Conservation (phyloP, 2,888 invertebrate species). For the Pseudococcus longispinus region DNA sequence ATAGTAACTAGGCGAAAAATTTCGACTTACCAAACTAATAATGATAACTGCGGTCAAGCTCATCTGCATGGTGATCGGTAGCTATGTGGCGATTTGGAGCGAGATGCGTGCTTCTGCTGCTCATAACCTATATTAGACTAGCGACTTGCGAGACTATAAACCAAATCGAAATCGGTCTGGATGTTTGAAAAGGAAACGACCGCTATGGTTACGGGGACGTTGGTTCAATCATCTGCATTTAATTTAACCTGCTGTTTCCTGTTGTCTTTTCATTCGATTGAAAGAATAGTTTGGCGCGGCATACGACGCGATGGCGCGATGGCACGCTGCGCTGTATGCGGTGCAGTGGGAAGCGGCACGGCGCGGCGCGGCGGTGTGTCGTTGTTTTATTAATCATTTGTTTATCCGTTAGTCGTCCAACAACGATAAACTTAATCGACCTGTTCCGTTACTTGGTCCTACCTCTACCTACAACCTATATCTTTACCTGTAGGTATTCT, state of each 20-base stretch:
- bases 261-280: constrained; percentile 48
- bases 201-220: constrained; percentile 32
- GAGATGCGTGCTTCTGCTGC: constrained; percentile 33
- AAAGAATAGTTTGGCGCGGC: not conserved
- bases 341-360: not conserved
- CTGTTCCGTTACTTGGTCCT: constrained; percentile 44
- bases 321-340: not conserved
- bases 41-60: not conserved
- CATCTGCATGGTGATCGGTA: not conserved
- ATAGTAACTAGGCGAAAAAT: not conserved
- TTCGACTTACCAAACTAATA: not conserved
- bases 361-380: not conserved
- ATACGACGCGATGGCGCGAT: not conserved
- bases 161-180: not conserved
- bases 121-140: constrained; percentile 52
- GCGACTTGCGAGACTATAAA: not conserved
- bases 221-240: constrained; percentile 53
- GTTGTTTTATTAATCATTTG: constrained; percentile 52
- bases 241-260: constrained; percentile 56
- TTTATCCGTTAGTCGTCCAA: constrained; percentile 46
- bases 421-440: constrained; percentile 37
- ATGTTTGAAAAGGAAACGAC: constrained; percentile 47
- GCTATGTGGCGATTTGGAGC: constrained; percentile 2
- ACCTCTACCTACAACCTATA: not conserved
- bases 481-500: not conserved